Evolutionary conservation across 2,797 vertebrate species (phyloP).

Genomic region (Acipenser ruthenus): DNA sequence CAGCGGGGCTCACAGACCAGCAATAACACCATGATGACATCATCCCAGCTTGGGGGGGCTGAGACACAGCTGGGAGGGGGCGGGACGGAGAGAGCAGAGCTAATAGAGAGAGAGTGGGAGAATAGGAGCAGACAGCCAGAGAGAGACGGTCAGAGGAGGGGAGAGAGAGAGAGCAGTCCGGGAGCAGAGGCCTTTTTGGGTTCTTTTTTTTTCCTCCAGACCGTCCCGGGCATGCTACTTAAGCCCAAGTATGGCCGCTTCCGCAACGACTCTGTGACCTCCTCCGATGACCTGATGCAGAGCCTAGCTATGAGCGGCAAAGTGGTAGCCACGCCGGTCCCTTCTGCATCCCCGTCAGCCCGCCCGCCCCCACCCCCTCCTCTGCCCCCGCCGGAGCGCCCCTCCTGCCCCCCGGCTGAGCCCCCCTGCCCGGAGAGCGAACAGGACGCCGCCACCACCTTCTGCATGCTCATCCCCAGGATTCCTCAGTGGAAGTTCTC

Average conservation of each 20-base stretch:
- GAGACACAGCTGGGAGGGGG: constrained; percentile 38
- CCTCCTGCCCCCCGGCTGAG: constrained; percentile 52
- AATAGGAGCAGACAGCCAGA: constrained; percentile 34
- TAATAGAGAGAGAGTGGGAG: constrained; percentile 36
- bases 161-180: constrained; percentile 27
- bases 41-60: constrained; percentile 50
- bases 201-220: constrained; percentile 35
- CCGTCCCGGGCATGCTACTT: constrained; percentile 78
- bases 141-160: constrained; percentile 29
- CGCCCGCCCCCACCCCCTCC: constrained; percentile 55
- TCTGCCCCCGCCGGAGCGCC: constrained; percentile 38
- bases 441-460: constrained; percentile 81
- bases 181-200: constrained; percentile 22
- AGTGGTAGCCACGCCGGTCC: constrained; percentile 61
- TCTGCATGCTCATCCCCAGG: constrained; percentile 87
- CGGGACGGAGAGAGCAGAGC: constrained; percentile 42
- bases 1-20: constrained; percentile 60
- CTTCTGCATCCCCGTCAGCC: constrained; percentile 52
- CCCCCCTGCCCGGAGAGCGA: constrained; percentile 71
- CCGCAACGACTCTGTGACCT: constrained; percentile 79
- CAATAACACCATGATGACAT: constrained; percentile 69
- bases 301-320: constrained; percentile 75
- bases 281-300: constrained; percentile 74
- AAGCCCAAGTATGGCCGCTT: constrained; percentile 87
- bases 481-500: constrained; percentile 95